Evolutionary conservation across 2,113 vertebrate species (phyloP).

Genomic region (Meriones unguiculatus): DNA sequence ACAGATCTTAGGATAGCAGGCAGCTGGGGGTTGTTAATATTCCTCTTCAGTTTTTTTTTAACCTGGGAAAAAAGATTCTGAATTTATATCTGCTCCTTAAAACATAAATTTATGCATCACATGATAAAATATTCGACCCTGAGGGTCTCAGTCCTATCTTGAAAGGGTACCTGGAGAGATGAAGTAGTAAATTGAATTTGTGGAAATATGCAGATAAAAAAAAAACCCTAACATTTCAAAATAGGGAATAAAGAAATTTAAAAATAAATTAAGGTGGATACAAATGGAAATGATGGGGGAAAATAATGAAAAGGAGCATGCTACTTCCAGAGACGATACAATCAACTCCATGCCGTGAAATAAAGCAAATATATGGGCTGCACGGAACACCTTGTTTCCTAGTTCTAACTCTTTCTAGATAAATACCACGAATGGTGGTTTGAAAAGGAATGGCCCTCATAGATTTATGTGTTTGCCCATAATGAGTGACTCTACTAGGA

Average conservation of each 20-base stretch:
- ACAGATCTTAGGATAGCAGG: neutral
- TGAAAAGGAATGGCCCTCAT: too few relatives aligned
- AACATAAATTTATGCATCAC: conserved; percentile 31
- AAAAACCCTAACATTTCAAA: neutral
- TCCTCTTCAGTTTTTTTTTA: conserved; percentile 25
- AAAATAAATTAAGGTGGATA: conserved; percentile 27
- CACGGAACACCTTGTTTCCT: neutral
- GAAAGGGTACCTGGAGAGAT: conserved; percentile 16
- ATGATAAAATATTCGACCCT: conserved; percentile 1
- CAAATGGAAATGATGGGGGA: neutral
- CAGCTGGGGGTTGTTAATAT: neutral
- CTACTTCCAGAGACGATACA: neutral
- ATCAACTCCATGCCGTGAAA: too few relatives aligned
- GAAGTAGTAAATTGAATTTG: neutral
- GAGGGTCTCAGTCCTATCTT: neutral
- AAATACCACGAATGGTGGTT: neutral
- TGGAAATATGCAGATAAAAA: neutral
- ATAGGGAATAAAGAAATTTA: neutral
- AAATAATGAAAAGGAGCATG: too few relatives aligned
- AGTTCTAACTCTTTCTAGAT: neutral
- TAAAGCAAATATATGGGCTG: neutral
- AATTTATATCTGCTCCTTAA: conserved; percentile 48
- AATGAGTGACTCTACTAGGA: too few relatives aligned
- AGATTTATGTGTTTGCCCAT: too few relatives aligned
- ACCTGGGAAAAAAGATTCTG: conserved; percentile 19